phyloP scores from a whole-genome alignment of 2,888 invertebrate species.

The Himalopsyche anomala region DNA sequence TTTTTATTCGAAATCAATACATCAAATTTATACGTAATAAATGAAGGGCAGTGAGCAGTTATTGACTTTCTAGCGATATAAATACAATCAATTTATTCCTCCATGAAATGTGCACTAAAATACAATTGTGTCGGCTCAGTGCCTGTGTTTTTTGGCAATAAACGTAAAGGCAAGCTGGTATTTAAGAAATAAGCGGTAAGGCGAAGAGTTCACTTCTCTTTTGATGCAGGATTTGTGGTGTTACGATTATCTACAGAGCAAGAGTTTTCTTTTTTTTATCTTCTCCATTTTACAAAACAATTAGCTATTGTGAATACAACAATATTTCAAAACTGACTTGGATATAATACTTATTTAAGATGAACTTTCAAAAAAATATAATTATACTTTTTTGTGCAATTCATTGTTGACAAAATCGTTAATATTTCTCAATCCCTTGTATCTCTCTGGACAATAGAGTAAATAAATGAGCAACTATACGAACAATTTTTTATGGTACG shows the following conservation, averaged over 20 bases:
- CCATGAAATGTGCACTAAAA: conserved; percentile 57
- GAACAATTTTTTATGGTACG: too few relatives aligned
- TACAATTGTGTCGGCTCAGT: conserved; percentile 52
- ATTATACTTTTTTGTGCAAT: too few relatives aligned
- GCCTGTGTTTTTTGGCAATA: conserved; percentile 60
- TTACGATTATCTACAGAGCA: neutral
- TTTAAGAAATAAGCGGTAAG: conserved; percentile 56
- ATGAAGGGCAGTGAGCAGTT: conserved; percentile 6
- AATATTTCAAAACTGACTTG: too few relatives aligned
- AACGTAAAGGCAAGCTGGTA: conserved; percentile 60
- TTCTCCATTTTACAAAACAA: too few relatives aligned
- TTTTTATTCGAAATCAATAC: conserved; percentile 49
- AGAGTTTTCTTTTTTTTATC: too few relatives aligned
- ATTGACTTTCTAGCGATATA: neutral
- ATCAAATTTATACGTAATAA: conserved; percentile 56
- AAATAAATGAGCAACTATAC: too few relatives aligned
- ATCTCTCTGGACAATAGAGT: too few relatives aligned
- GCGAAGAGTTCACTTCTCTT: conserved; percentile 56
- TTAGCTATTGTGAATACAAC: too few relatives aligned
- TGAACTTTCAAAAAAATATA: too few relatives aligned
- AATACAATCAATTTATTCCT: conserved; percentile 47
- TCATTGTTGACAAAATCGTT: too few relatives aligned
- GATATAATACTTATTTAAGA: too few relatives aligned
- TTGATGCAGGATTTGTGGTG: conserved; percentile 50
- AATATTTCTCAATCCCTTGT: too few relatives aligned